Conservation (phyloP, 2,113 vertebrate species). For the Gambusia affinis region DNA sequence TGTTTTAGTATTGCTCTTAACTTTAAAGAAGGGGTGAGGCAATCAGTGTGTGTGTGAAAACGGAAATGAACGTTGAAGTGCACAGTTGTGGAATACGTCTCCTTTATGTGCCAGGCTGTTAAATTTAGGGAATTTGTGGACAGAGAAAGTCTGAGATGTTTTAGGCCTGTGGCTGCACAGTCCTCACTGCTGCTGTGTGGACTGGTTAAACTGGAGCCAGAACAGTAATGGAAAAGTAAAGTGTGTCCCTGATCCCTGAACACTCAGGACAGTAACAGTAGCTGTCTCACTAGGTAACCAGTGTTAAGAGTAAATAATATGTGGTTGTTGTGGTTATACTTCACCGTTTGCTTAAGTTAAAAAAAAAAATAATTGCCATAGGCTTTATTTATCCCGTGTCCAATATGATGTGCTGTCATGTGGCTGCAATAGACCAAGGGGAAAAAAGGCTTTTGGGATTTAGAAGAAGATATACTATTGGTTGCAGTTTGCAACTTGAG, state of each 20-base stretch:
- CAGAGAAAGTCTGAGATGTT: conserved; percentile 48
- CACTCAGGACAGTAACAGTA: conserved; percentile 27
- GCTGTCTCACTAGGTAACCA: conserved; percentile 18
- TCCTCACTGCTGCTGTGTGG: conserved; percentile 18
- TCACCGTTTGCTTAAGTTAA: neutral
- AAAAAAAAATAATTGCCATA: neutral
- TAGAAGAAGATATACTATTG: no score
- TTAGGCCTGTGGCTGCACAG: conserved; percentile 26
- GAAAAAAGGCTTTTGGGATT: neutral
- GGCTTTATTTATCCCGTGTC: neutral
- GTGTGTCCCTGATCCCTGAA: conserved; percentile 27
- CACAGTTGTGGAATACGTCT: conserved; percentile 65
- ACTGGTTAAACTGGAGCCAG: conserved; percentile 10
- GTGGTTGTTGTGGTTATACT: neutral
- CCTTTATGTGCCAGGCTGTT: conserved; percentile 63
- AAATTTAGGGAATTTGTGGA: conserved; percentile 67
- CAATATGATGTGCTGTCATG: neutral
- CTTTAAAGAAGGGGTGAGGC: conserved; percentile 74
- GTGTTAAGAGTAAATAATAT: neutral
- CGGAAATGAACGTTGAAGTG: conserved; percentile 74
- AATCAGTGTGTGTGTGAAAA: conserved; percentile 49
- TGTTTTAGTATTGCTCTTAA: conserved; percentile 75
- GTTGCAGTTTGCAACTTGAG: neutral
- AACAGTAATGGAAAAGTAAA: conserved; percentile 34
- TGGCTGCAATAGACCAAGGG: neutral